Evolutionary conservation across 2,113 vertebrate species (phyloP), one percentile per base, ranked within the genome.

Genomic region (Danionella cerebrum): DNA sequence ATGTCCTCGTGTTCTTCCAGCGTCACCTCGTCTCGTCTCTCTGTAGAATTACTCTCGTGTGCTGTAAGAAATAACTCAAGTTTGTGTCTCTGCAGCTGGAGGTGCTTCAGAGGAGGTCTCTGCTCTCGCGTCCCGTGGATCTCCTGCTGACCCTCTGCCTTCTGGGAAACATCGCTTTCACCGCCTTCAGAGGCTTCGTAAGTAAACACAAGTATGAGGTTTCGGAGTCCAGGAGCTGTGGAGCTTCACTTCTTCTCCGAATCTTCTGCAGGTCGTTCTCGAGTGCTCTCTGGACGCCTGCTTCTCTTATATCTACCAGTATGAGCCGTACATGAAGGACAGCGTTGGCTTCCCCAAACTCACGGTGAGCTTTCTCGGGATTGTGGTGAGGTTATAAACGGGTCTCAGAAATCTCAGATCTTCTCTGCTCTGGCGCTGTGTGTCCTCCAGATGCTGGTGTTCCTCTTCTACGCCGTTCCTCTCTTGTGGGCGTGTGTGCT

Each of bases 261-360:
- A 39, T 50, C 19, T 31, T 0, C 68, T 48, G 0, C 71, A 98
- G 96, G 91, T 97, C 65, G 90, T 89, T 14, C 78, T 98, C 19
- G 93, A 98, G 59, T 97, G 95, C 78, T 89, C 92, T 0, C 79
- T 91, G 0, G 92, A 97, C 0, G 25, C 80, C 3, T 98, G 95
- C 51, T 97, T 97, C 19, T 85, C 83, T 50, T 98, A 98, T 79
- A 83, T 91, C 59, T 95, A 96, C 79, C 93, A 92, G 79, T 93
- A 89, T 1, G 96, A 98, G 76, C 96, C 96, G 0, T 98, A 96
- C 68, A 89, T 98, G 79, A 90, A 92, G 13, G 96, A 98, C 72
- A 93, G 92, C 0, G 92, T 93, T 0, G 90, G 86, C 12, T 98
- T 96, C 66, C 90, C 95, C 18, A 92, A 89, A 67, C 80, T 97